Evolutionary conservation across 2,888 invertebrate genomes (phyloP), one percentile per base, ranked within the genome.

Genomic region (Schrankia costaestrigalis): DNA sequence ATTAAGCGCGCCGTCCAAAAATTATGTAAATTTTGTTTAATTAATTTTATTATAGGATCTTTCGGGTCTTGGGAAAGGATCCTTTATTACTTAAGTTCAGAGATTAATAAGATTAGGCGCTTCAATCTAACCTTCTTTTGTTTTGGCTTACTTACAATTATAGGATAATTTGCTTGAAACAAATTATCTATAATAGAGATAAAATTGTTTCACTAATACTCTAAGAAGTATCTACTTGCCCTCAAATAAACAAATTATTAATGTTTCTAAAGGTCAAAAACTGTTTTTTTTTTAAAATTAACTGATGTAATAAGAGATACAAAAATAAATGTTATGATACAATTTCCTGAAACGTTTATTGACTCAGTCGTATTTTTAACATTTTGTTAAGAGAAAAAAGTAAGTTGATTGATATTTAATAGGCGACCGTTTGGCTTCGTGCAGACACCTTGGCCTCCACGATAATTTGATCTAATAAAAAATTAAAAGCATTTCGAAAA

Each of bases 401-500:
- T 21, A 28, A 26, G 67, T 59, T 81, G 83, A 86, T 84, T 83
- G 84, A 82, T 85, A 85, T 86, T 82, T 86, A 86, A 85, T 84
- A 65, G 76, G 56, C 37, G 48, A 45, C 56, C 63, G 69, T 73
- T 74, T 76, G 70, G 71, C 76, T 65, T 65, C 64, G 62, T 44
- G 44, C 64, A 60, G 67, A 83, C 84, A 82, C 86, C 79, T 83
- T 71, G 59, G 60, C 70, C 62, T 52, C 49, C 45, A 77, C 61
- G 67, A 76, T 78, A 81, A 82, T 83, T 78, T 75, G 72, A 58
- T 69, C 76, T 77, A 78, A 82, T 86, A 86, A 86, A 87, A 86
- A 86, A 83, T 85, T 85, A 83, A 87, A 86, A 83, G 81, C 83
- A 78, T 83, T 85, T 82, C 67, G 57, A 83, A 80, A 85, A 82